These are phyloP conservation scores for Cacatua alba DNA, from an alignment of 2,113 vertebrate species.

Conservation along the genomic window DNA sequence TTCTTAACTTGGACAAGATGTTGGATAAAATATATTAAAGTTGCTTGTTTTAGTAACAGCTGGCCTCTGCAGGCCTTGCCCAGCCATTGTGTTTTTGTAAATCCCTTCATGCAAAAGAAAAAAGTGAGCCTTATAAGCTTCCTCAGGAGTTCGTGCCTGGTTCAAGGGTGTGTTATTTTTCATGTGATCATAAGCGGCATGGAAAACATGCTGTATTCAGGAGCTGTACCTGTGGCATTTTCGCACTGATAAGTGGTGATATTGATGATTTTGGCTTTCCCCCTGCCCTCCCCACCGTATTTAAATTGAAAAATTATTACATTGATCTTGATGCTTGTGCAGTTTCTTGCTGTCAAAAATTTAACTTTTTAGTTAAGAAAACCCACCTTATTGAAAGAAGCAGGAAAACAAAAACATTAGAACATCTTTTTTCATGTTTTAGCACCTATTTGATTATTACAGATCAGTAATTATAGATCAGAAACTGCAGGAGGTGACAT, in stretches of 20 bases:
- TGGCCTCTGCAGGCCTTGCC: background rate
- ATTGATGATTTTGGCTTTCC: fast-evolving
- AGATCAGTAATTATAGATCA: background rate
- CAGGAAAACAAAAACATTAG: background rate
- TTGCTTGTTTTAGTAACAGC: background rate
- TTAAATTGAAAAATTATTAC: background rate
- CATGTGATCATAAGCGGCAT: background rate
- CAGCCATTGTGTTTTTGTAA: background rate
- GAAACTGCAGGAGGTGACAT: background rate
- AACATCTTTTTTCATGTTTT: background rate
- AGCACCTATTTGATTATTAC: background rate
- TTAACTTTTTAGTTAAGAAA: background rate
- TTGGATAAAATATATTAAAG: background rate
- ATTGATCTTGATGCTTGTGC: background rate
- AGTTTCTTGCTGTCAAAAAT: background rate
- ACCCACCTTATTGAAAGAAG: background rate
- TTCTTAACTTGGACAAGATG: background rate
- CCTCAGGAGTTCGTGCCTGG: background rate
- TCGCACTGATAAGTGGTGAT: background rate
- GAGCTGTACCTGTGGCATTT: background rate
- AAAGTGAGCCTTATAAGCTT: background rate
- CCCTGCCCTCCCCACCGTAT: fast-evolving
- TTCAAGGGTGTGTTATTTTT: background rate
- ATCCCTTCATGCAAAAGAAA: background rate
- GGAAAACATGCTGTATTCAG: background rate